Percentiles rank a stretch among this genome's conserved stretches.
Conservation (phyloP, 2,888 invertebrate species). For the Athetis lepigone region DNA sequence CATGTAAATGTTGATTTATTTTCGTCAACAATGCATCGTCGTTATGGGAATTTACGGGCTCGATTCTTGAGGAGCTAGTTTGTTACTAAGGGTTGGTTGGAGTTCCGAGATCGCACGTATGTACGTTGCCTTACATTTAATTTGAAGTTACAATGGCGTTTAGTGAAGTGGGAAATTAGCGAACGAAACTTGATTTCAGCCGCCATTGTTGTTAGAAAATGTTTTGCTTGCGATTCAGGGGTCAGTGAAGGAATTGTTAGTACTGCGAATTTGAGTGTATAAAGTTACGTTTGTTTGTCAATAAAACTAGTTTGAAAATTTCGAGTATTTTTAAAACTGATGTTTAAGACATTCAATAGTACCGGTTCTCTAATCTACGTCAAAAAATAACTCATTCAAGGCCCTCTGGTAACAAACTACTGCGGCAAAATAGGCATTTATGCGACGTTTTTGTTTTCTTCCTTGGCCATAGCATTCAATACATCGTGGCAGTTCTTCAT, state of each 20-base stretch:
- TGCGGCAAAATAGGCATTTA: no score
- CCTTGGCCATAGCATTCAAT: no score
- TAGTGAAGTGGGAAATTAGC: conserved; percentile 79
- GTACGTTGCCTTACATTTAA: conserved; percentile 69
- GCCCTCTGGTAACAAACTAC: no score
- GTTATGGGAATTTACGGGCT: conserved; percentile 84
- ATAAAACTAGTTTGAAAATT: conserved; percentile 49
- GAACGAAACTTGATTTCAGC: conserved; percentile 70
- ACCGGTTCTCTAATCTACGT: no score
- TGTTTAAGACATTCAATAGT: no score
- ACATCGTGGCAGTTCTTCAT: no score
- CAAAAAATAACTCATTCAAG: no score
- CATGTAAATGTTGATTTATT: conserved; percentile 89
- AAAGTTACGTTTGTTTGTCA: conserved; percentile 32
- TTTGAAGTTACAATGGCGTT: conserved; percentile 67
- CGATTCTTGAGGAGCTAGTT: conserved; percentile 71
- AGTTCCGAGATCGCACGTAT: conserved; percentile 64
- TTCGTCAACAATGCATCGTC: conserved; percentile 85
- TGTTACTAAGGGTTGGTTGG: conserved; percentile 72
- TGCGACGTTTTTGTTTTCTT: no score
- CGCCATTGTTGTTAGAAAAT: conserved; percentile 68
- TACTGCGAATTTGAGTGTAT: conserved; percentile 31
- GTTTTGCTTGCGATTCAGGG: conserved; percentile 71
- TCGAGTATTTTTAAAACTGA: not conserved
- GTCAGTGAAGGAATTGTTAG: conserved; percentile 47